Base-by-base conservation (phyloP, 2,888 invertebrate species). In the Agrochola circellaris region DNA sequence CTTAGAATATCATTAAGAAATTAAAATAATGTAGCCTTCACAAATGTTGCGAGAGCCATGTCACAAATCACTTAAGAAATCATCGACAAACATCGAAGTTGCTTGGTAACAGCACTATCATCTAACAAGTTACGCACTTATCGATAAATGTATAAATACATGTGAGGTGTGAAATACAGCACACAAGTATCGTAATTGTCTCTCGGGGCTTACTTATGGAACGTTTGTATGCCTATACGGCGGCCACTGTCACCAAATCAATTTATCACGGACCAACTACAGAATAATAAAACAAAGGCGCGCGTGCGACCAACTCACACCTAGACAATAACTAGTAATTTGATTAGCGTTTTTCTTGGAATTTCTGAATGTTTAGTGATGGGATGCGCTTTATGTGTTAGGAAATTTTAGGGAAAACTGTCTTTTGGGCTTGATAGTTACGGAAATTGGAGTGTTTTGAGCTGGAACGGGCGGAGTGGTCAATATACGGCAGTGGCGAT, bases 181-280 rank as follows among this genome's bases (percentile, higher is more conserved):
- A 88, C 84, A 84, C 84, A 79, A 87, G 90, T 84, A 85, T 90
- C 86, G 90, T 94, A 93, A 93, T 93, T 92, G 92, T 93, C 90
- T 91, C 88, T 91, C 64, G 86, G 69, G 87, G 85, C 89, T 90
- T 90, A 88, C 89, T 94, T 92, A 93, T 91, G 81, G 90, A 83
- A 89, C 91, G 92, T 95, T 94, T 93, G 94, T 94, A 94, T 95
- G 93, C 93, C 87, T 89, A 90, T 91, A 86, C 89, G 89, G 92
- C 82, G 90, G 87, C 89, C 87, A 89, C 91, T 93, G 95, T 93
- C 94, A 94, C 93, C 93, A 93, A 94, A 94, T 93, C 93, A 93
- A 95, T 95, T 94, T 94, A 94, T 94, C 93, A 93, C 94, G 92
- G 90, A 83, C 90, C 93, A 89, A 92, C 92, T 91, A 91, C 90